Conservation (phyloP, 2,888 invertebrate species). For the Ganaspis brasiliensis region DNA sequence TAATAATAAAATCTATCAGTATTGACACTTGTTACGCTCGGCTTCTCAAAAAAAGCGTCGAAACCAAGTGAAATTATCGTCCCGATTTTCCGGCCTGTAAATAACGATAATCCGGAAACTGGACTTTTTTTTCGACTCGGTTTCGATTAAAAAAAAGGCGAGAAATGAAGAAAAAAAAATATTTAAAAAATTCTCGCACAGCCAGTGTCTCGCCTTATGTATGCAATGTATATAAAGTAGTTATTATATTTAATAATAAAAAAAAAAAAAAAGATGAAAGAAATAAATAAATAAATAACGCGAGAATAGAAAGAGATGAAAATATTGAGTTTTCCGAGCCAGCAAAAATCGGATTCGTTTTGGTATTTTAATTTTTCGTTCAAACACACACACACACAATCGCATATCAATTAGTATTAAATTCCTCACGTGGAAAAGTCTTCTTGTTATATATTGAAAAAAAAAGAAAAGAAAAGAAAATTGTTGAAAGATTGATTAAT, state of each 20-base stretch:
- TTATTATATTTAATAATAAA: slow-evolving; percentile 65
- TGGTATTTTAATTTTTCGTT: slow-evolving; percentile 18
- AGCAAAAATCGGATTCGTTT: slow-evolving; percentile 28
- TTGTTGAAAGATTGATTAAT: background rate
- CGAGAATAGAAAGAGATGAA: slow-evolving; percentile 57
- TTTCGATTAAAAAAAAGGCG: background rate
- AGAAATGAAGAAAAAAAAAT: background rate
- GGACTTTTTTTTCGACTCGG: background rate
- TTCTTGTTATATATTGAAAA: background rate
- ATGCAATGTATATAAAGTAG: slow-evolving; percentile 74
- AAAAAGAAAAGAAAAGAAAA: background rate
- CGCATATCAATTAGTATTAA: slow-evolving; percentile 23
- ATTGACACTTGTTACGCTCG: slow-evolving; percentile 39
- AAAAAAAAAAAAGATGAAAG: slow-evolving; percentile 24
- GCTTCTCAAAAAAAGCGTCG: slow-evolving; percentile 1
- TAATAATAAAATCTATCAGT: slow-evolving; percentile 27
- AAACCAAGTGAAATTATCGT: background rate
- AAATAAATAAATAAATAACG: slow-evolving; percentile 47
- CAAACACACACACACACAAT: background rate
- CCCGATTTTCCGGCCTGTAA: background rate
- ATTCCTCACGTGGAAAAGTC: background rate
- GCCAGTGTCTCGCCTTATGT: slow-evolving; percentile 61
- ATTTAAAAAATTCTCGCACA: slow-evolving; percentile 16
- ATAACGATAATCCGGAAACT: slow-evolving; percentile 3
- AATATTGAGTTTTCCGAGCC: slow-evolving; percentile 44